Base-by-base conservation (phyloP, 1,140 invertebrate genomes). In the Armadillidium nasatum region DNA sequence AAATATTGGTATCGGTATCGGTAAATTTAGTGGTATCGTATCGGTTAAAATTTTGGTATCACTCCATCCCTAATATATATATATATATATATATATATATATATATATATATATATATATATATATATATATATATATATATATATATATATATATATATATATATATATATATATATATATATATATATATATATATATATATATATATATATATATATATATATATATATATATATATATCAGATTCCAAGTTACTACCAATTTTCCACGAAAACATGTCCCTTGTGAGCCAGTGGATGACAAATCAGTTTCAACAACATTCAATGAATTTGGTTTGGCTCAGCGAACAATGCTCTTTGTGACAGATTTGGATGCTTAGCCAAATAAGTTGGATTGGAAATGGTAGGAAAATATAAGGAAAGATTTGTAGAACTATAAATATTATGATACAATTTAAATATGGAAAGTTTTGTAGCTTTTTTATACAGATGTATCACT, bases 331-430 rank as follows among this genome's bases (percentile, higher is more conserved):
- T 54, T 73, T 54, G 54, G 54, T 10, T 22, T 73, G 10, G 44
- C 72, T 7, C 54, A 45, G 22, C 43, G 72, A 0, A 73, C 33
- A 7, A 54, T 73, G 44, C 72, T 73, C 72, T 73, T 73, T 23
- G 72, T 73, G 33, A 73, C 45, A 4, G 72, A 73, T 54, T 46
- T 73, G 46, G 72, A 73, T 54, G 72, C 72, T 22, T 73, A 73
- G 33, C 33, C 6, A 33, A 6, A 33, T 33, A 3, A 6, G 33
- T 3, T 33, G 33, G 33, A 33, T 33, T 6, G 33, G 33, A 33
- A 33, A 6, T 1, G 33, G 33, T 33, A 33, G 33, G 33, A 6
- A 33, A 33, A 6, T 33, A 33, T 33, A 33, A 33, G 6, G 1
- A 6, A 33, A 6, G 33, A 33, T 33, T 33, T 33, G 33, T 33